Conservation (phyloP, 2,888 invertebrate genomes). For the Cheilosia urbana region DNA sequence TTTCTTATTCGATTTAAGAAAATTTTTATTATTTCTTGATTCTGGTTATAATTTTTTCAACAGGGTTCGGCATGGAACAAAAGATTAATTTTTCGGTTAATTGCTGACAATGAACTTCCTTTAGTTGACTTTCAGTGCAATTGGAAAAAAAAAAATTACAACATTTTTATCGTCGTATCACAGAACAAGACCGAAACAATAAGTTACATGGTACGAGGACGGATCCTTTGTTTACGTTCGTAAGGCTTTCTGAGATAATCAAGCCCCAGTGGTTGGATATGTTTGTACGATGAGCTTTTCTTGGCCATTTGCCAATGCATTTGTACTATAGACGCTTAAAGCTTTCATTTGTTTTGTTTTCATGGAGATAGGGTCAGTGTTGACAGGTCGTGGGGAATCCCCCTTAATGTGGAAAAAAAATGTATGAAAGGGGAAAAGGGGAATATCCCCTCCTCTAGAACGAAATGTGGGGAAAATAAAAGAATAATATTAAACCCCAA, state of each 20-base stretch:
- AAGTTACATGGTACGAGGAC: conserved; percentile 35
- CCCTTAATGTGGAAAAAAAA: no score
- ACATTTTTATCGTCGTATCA: conserved; percentile 7
- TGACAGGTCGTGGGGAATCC: no score
- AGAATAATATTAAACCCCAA: no score
- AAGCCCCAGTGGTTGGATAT: conserved; percentile 10
- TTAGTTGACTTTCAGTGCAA: conserved; percentile 6
- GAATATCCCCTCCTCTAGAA: no score
- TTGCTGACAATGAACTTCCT: conserved; percentile 30
- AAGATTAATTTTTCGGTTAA: neutral
- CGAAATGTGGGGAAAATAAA: no score
- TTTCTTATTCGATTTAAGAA: conserved; percentile 9
- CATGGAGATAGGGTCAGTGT: neutral
- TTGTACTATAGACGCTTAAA: conserved; percentile 24
- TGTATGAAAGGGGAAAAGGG: no score
- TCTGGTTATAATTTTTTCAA: conserved; percentile 7
- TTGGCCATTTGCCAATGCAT: conserved; percentile 40
- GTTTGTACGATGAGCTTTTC: conserved; percentile 60
- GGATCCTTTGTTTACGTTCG: conserved; percentile 70
- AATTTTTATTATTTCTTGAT: conserved; percentile 10
- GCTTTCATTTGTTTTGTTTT: conserved; percentile 48
- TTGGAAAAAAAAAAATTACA: neutral
- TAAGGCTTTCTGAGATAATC: conserved; percentile 54
- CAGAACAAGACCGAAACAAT: conserved; percentile 38
- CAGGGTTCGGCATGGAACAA: conserved; percentile 14